Percentiles rank a stretch among this genome's conserved stretches.
phyloP scores from a whole-genome alignment of 92 coral and sea anemone species.

The Porites evermanni region DNA sequence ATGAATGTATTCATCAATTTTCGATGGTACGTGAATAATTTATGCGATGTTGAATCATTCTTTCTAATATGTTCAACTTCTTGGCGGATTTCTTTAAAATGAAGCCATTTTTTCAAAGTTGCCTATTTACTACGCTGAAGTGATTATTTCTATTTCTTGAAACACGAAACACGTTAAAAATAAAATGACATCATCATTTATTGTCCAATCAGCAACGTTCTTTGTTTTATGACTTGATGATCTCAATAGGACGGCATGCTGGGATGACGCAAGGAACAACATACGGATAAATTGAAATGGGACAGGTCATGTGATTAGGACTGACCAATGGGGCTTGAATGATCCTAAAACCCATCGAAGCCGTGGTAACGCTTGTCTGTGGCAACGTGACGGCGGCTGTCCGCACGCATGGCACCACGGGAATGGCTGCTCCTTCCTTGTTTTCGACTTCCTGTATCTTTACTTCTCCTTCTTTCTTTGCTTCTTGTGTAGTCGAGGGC shows the following conservation, averaged over 20 bases:
- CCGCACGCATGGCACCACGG: constrained; percentile 22
- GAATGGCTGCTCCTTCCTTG: constrained; percentile 1
- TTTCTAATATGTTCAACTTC: neutral
- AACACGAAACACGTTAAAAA: neutral
- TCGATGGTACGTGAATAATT: too few relatives aligned
- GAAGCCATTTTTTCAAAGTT: neutral
- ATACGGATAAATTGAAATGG: constrained; percentile 47
- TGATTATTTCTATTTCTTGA: neutral
- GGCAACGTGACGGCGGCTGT: constrained; percentile 4
- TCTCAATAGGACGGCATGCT: constrained; percentile 32
- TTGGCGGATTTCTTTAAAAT: too few relatives aligned
- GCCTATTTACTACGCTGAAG: too few relatives aligned
- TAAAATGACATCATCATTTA: neutral
- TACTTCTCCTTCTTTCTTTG: neutral
- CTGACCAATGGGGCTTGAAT: constrained; percentile 51
- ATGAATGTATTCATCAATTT: too few relatives aligned
- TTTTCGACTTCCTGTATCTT: neutral
- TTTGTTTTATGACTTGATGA: constrained; percentile 38
- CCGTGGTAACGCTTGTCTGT: constrained; percentile 22
- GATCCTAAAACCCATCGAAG: constrained; percentile 49
- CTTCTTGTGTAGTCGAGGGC: neutral
- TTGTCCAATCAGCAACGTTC: neutral
- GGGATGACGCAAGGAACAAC: constrained; percentile 46
- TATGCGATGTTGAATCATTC: neutral
- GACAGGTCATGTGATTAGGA: constrained; percentile 49